Base-by-base conservation (phyloP, 2,797 vertebrate genomes). In the Miichthys miiuy region DNA sequence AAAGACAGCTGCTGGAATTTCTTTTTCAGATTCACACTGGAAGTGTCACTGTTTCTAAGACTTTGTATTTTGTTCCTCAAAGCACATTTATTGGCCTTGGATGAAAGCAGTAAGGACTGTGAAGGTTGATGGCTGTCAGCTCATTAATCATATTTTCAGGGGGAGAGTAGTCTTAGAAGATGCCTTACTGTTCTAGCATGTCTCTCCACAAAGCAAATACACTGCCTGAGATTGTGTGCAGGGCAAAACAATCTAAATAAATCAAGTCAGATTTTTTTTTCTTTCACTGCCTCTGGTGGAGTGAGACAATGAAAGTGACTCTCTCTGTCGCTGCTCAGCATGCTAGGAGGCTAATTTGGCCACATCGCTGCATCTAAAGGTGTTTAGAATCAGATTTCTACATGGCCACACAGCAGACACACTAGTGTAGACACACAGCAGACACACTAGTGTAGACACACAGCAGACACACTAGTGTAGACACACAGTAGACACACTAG, bases 91-190 rank as follows among this genome's bases (percentile, higher is more conserved):
- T 82, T 89, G 88, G 82, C 88, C 83, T 80, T 78, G 73, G 85
- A 93, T 88, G 86, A 94, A 93, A 84, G 84, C 75, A 48, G 63
- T 44, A 69, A 75, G 81, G 70, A 67, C 66, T 87, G 81, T 82
- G 79, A 86, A 86, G 86, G 89, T 88, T 85, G 88, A 84, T 83
- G 85, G 79, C 86, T 86, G 88, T 91, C 88, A 87, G 69, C 63
- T 87, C 87, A 93, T 92, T 91, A 91, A 90, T 93, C 88, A 88
- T 83, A 82, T 84, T 88, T 91, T 85, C 78, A 78, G 79, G 75
- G 80, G 65, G 71, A 74, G 61, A 48, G 34, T 79, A 64, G 63
- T 61, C 57, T 83, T 86, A 67, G 71, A 80, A 68, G 78, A 87
- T 63, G 68, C 68, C 52, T 82, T 64, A 50, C 74, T 71, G 60